Evolutionary conservation across 2,888 invertebrate species (phyloP).

Genomic region (Idaea aversata): DNA sequence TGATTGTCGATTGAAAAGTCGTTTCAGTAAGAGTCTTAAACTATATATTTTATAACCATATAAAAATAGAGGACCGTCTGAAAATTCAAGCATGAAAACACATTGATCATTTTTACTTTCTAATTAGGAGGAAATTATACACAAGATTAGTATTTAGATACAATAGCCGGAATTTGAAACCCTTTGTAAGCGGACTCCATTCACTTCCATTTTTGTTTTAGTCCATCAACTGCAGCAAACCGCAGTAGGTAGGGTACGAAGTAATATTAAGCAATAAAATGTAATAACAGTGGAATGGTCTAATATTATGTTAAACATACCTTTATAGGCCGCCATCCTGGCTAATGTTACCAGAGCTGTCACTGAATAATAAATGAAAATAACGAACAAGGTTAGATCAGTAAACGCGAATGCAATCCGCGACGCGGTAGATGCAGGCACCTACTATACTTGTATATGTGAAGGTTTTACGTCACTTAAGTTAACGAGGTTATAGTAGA

Average conservation of each 20-base stretch:
- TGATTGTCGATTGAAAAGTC: too few species aligned
- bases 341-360: conserved; percentile 59
- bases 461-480: conserved; percentile 65
- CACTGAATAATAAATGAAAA: conserved; percentile 73
- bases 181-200: not conserved
- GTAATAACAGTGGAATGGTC: not conserved
- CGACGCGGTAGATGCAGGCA: conserved; percentile 24
- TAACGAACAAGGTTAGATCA: conserved; percentile 59
- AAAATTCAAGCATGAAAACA: too few species aligned
- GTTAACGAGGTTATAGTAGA: conserved; percentile 67
- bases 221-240: not conserved
- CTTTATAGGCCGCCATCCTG: conserved; percentile 75
- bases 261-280: conserved; percentile 23
- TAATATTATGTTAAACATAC: conserved; percentile 46
- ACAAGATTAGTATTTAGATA: not conserved
- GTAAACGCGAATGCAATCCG: conserved; percentile 19
- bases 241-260: conserved; percentile 16
- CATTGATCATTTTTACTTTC: too few species aligned
- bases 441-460: conserved; percentile 45
- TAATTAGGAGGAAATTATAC: not conserved
- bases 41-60: too few species aligned
- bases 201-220: not conserved
- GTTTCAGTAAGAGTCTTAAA: too few species aligned
- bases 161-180: not conserved
- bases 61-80: too few species aligned